Percentiles rank a stretch among this genome's conserved stretches.
phyloP scores from a whole-genome alignment of 1,140 invertebrate species.

The Panulirus ornatus region DNA sequence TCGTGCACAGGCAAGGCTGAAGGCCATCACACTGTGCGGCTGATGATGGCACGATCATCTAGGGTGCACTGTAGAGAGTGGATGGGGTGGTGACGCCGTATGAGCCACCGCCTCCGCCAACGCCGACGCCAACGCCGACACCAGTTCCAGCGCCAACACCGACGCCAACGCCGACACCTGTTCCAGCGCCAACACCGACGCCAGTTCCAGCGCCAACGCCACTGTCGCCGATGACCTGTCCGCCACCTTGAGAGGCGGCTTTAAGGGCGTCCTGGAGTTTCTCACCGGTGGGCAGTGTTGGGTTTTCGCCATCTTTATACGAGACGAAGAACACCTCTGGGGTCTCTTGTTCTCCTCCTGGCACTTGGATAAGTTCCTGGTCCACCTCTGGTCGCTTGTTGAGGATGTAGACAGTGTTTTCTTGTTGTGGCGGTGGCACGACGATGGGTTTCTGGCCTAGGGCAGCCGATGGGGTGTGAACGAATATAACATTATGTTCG shows the following conservation, averaged over 20 bases:
- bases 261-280: slow-evolving; percentile 25
- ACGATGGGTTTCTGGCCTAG: slow-evolving; percentile 49
- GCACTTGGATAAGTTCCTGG: slow-evolving; percentile 25
- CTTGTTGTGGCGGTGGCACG: slow-evolving; percentile 65
- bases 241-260: not conserved
- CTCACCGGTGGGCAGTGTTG: slow-evolving; percentile 9
- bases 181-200: not conserved
- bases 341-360: not conserved
- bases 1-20: no score
- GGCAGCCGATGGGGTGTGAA: slow-evolving; percentile 35
- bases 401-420: slow-evolving; percentile 68
- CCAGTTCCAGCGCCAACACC: not conserved
- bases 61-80: not conserved
- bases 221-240: not conserved
- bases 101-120: not conserved
- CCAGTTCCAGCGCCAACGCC: not conserved
- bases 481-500: slow-evolving; percentile 62
- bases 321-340: slow-evolving; percentile 52
- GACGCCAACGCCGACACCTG: not conserved
- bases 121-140: not conserved
- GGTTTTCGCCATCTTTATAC: slow-evolving; percentile 25
- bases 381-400: slow-evolving; percentile 43
- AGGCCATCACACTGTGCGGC: not conserved
- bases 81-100: not conserved
- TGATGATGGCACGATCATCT: not conserved